Conservation (phyloP, 2,888 invertebrate species). For the Agrochola lota region DNA sequence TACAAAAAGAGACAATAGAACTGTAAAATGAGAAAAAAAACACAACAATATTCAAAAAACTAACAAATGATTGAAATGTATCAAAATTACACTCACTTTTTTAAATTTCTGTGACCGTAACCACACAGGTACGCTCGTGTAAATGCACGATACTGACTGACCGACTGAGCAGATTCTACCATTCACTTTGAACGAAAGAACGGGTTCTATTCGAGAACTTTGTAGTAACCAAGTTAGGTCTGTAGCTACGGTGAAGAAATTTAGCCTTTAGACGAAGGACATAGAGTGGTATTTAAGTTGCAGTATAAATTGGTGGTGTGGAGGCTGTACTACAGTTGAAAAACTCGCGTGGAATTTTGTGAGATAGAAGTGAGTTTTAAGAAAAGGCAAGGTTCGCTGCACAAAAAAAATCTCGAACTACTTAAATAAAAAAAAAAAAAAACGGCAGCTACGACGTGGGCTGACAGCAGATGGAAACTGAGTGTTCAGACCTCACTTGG, state of each 20-base stretch:
- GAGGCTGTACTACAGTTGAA: constrained; percentile 34
- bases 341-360: constrained; percentile 5
- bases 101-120: constrained; percentile 65
- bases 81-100: constrained; percentile 66
- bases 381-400: no score
- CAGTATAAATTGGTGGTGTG: constrained; percentile 15
- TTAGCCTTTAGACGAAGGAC: constrained; percentile 27
- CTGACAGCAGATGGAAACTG: background rate
- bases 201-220: constrained; percentile 53
- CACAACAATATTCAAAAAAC: background rate
- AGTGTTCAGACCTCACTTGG: background rate
- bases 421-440: no score
- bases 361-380: constrained; percentile 13
- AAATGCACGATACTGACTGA: constrained; percentile 66
- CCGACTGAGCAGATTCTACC: constrained; percentile 48
- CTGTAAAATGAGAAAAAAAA: background rate
- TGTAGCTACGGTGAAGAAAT: constrained; percentile 33
- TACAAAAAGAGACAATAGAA: background rate
- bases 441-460: background rate
- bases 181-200: constrained; percentile 61
- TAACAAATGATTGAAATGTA: constrained; percentile 25
- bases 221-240: constrained; percentile 35
- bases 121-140: constrained; percentile 64
- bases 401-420: background rate
- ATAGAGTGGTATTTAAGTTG: constrained; percentile 9